Evolutionary conservation across 2,113 vertebrate species (phyloP).

Genomic region (Chlamydotis undulata): DNA sequence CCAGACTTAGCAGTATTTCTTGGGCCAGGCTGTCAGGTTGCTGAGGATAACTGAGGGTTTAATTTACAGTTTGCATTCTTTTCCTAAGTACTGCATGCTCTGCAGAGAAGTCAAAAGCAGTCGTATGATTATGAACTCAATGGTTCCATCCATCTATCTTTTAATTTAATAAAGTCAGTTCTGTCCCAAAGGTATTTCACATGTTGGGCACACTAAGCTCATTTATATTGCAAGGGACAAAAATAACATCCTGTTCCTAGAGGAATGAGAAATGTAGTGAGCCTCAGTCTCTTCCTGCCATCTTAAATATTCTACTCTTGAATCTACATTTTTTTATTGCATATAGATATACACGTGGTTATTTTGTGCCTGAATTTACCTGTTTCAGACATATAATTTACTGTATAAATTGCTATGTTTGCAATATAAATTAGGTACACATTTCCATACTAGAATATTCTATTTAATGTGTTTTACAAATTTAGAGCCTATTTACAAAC

Average conservation of each 20-base stretch:
- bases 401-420: background rate
- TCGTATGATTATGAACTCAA: background rate
- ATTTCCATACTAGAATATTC: background rate
- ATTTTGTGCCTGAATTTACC: background rate
- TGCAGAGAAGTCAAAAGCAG: background rate
- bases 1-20: constrained; percentile 19
- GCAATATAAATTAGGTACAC: background rate
- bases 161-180: background rate
- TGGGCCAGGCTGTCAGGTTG: constrained; percentile 1
- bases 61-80: constrained; percentile 41
- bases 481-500: background rate
- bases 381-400: background rate
- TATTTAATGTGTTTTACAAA: background rate
- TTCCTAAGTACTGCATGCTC: background rate
- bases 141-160: constrained; percentile 8
- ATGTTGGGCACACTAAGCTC: background rate
- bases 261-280: background rate
- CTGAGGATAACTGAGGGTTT: constrained; percentile 15
- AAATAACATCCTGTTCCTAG: background rate
- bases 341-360: background rate
- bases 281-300: background rate
- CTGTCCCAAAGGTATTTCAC: constrained; percentile 45
- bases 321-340: background rate
- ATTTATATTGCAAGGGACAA: background rate
- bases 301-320: background rate